phyloP scores from a whole-genome alignment of 2,797 vertebrate species.

The Zalophus californianus region DNA sequence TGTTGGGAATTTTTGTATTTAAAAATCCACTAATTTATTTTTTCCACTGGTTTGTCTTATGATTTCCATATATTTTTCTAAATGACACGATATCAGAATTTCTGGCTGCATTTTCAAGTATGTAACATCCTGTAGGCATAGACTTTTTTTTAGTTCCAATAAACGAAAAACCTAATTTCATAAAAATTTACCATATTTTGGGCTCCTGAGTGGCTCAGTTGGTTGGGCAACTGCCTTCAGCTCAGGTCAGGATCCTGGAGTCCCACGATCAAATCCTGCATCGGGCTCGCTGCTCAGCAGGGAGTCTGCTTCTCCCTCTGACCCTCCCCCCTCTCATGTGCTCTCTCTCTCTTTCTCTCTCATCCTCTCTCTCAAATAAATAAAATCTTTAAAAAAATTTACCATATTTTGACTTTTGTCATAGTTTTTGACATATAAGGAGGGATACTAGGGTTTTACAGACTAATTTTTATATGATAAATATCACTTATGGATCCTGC shows the following conservation, averaged over 20 bases:
- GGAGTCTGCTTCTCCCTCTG: too few species aligned
- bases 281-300: too few species aligned
- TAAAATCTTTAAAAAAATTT: neutral
- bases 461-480: neutral
- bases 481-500: neutral
- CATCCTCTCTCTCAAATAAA: too few species aligned
- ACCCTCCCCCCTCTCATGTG: too few species aligned
- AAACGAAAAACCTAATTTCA: neutral
- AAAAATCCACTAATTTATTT: neutral
- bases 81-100: neutral
- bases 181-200: neutral
- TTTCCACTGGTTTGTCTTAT: neutral
- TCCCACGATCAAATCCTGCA: too few species aligned
- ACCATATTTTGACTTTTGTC: neutral
- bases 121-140: neutral
- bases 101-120: neutral
- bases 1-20: neutral
- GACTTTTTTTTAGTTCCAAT: neutral
- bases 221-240: too few species aligned
- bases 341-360: too few species aligned
- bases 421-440: neutral
- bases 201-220: too few species aligned
- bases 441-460: neutral
- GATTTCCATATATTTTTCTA: constrained; percentile 39
- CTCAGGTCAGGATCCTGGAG: too few species aligned